These are phyloP conservation scores for Drosophila gaucha DNA, from an alignment of 2,888 invertebrate species.

Conservation along the genomic window DNA sequence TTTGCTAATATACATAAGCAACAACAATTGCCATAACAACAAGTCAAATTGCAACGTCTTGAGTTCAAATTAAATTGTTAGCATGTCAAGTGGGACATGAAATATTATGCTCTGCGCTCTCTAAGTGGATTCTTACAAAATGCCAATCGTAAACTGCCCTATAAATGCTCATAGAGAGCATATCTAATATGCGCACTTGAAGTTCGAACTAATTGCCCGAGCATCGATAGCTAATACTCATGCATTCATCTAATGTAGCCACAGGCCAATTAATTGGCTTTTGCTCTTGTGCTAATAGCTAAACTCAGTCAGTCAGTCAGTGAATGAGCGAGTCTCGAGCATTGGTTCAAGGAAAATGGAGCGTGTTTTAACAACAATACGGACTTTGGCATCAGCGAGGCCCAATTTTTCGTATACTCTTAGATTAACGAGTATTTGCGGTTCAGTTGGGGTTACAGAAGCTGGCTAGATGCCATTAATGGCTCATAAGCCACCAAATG, in stretches of 20 bases:
- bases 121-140: slow-evolving; percentile 71
- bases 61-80: slow-evolving; percentile 81
- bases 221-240: slow-evolving; percentile 24
- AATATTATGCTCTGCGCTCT: slow-evolving; percentile 46
- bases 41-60: slow-evolving; percentile 60
- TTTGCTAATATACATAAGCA: slow-evolving; percentile 31
- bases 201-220: slow-evolving; percentile 18
- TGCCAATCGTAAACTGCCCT: slow-evolving; percentile 13
- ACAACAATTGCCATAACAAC: slow-evolving; percentile 37
- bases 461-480: slow-evolving; percentile 34
- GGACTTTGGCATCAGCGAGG: slow-evolving; percentile 49
- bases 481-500: slow-evolving; percentile 45
- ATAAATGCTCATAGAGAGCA: neutral
- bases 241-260: slow-evolving; percentile 48
- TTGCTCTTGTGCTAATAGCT: slow-evolving; percentile 49
- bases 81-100: slow-evolving; percentile 80
- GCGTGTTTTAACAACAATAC: slow-evolving; percentile 52
- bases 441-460: slow-evolving; percentile 42
- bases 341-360: slow-evolving; percentile 76
- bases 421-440: slow-evolving; percentile 35
- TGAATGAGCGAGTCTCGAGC: slow-evolving; percentile 7
- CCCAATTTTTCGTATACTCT: slow-evolving; percentile 24
- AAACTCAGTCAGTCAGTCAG: slow-evolving; percentile 11
- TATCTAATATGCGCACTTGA: slow-evolving; percentile 8
- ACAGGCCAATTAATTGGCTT: slow-evolving; percentile 52